Percentiles rank a stretch among this genome's conserved stretches.
These are phyloP conservation scores for Hylyphantes graminicola DNA, from an alignment of 1,140 invertebrate genomes.

Conservation along the genomic window DNA sequence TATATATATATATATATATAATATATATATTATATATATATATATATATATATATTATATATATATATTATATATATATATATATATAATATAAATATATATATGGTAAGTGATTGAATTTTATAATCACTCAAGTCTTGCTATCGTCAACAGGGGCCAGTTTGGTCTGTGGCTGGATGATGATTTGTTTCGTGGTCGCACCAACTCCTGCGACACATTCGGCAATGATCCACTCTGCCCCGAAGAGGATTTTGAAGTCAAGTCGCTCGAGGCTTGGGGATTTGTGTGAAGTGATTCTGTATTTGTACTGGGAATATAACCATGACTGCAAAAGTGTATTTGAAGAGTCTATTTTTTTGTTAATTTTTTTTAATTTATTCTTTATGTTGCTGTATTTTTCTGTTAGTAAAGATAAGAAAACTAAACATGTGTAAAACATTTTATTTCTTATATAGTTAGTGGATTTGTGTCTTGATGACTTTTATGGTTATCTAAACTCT, in stretches of 20 bases:
- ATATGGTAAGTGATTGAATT: no score
- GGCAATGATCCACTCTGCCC: slow-evolving; percentile 92
- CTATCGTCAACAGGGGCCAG: slow-evolving; percentile 78
- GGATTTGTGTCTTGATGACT: no score
- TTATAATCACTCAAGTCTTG: no score
- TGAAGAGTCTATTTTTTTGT: slow-evolving; percentile 28
- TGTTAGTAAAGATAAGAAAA: slow-evolving; percentile 47
- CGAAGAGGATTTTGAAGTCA: slow-evolving; percentile 95
- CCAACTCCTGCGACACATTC: slow-evolving; percentile 94
- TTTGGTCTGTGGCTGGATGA: slow-evolving; percentile 98
- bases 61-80: no score
- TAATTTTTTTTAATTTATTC: slow-evolving; percentile 38
- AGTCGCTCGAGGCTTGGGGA: slow-evolving; percentile 95
- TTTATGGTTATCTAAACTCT: no score
- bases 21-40: no score
- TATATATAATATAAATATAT: no score
- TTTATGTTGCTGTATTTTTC: slow-evolving; percentile 45
- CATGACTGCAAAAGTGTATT: slow-evolving; percentile 53
- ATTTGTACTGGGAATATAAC: slow-evolving; percentile 35
- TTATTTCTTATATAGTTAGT: no score
- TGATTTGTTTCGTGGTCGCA: slow-evolving; percentile 94
- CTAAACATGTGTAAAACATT: no score
- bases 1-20: no score
- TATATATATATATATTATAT: no score
- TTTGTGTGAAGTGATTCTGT: slow-evolving; percentile 72